Conservation (phyloP, 2,888 invertebrate species). For the Oligia strigilis region DNA sequence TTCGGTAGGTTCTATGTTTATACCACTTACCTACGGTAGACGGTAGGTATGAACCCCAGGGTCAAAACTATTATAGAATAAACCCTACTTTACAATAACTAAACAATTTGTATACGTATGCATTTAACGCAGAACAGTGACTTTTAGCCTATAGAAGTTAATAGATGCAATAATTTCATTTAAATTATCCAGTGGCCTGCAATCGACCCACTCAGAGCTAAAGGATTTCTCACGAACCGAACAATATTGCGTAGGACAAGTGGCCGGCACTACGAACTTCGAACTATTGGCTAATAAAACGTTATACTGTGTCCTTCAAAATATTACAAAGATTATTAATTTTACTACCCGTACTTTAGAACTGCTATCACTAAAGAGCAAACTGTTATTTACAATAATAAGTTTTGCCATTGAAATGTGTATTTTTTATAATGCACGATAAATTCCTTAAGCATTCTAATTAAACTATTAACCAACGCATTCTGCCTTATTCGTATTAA, state of each 20-base stretch:
- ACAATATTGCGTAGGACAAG: conserved; percentile 62
- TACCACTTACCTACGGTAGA: not conserved
- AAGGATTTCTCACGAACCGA: conserved; percentile 65
- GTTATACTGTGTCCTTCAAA: conserved; percentile 48
- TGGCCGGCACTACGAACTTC: conserved; percentile 58
- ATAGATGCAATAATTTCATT: conserved; percentile 65
- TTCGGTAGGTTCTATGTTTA: not conserved
- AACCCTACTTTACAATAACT: conserved; percentile 34
- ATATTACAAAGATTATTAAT: conserved; percentile 15
- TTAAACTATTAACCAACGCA: conserved; percentile 8
- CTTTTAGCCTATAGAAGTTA: conserved; percentile 63
- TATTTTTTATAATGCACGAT: conserved; percentile 10
- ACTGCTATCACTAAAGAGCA: not conserved
- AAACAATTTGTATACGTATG: conserved; percentile 54
- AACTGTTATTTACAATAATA: not conserved
- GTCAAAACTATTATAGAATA: conserved; percentile 30
- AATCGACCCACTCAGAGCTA: conserved; percentile 56
- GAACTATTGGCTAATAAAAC: conserved; percentile 59
- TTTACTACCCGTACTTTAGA: not conserved
- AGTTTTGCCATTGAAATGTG: conserved; percentile 2
- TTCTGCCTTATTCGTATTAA: conserved; percentile 14
- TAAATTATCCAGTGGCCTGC: conserved; percentile 61
- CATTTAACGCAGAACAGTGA: conserved; percentile 53
- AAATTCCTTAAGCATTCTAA: conserved; percentile 11
- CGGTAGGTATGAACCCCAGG: not conserved